These are phyloP conservation scores for Orcinus orca DNA, from an alignment of 2,113 vertebrate genomes.

Conservation along the genomic window DNA sequence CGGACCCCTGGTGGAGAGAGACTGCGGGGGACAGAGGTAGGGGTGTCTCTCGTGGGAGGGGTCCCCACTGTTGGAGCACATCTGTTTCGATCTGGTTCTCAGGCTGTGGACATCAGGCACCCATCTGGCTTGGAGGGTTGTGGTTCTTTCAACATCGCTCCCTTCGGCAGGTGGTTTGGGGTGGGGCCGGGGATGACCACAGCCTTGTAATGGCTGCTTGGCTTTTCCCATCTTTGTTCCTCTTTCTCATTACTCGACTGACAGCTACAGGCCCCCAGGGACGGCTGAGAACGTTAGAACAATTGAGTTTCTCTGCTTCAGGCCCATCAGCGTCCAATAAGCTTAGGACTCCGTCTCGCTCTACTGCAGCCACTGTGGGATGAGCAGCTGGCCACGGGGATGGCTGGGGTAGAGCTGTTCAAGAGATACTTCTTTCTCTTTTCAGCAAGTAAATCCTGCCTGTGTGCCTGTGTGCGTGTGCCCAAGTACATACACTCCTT, in stretches of 20 bases:
- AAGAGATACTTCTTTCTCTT: neutral
- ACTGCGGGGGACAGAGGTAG: neutral
- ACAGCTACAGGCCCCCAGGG: neutral
- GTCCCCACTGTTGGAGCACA: neutral
- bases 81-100: neutral
- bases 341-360: neutral
- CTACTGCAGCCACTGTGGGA: neutral
- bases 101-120: neutral
- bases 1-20: neutral
- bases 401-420: neutral
- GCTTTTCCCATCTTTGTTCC: neutral
- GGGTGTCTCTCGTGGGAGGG: neutral
- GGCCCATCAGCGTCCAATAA: neutral
- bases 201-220: neutral
- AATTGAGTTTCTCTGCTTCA: neutral
- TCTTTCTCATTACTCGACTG: neutral
- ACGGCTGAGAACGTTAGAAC: neutral
- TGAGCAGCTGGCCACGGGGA: neutral
- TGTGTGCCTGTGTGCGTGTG: neutral
- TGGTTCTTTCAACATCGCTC: neutral
- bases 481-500: neutral
- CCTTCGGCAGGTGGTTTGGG: neutral
- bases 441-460: neutral
- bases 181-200: neutral
- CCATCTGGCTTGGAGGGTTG: neutral